phyloP scores from a whole-genome alignment of 2,797 vertebrate genomes.

The Cyprinodon diabolis region DNA sequence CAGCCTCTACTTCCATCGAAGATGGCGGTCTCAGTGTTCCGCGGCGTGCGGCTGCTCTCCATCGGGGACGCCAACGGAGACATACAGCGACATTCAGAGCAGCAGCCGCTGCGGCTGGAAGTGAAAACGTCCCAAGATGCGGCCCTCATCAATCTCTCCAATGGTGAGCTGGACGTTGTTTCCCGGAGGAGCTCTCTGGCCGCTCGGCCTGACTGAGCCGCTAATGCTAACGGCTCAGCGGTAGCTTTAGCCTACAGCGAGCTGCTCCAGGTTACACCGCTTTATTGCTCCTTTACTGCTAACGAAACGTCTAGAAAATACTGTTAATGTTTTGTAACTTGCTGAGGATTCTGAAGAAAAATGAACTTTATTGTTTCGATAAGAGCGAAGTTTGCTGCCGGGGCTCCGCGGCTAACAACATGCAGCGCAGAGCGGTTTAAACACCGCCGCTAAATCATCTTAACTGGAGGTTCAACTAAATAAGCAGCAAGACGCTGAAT shows the following conservation, averaged over 20 bases:
- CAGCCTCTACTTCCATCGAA: conserved; percentile 83
- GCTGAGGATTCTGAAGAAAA: too few relatives aligned
- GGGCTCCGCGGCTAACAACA: background rate
- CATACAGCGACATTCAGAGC: conserved; percentile 95
- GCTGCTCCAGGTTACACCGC: conserved; percentile 61
- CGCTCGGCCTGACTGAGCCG: conserved; percentile 55
- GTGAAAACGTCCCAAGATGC: conserved; percentile 89
- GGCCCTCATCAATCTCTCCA: conserved; percentile 90
- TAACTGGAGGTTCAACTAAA: conserved; percentile 32
- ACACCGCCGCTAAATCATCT: conserved; percentile 33
- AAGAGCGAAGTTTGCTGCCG: background rate
- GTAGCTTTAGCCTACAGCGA: conserved; percentile 59
- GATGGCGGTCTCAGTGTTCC: conserved; percentile 95
- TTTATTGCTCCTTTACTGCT: conserved; percentile 47
- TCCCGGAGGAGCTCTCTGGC: conserved; percentile 11
- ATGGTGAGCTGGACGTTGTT: conserved; percentile 83
- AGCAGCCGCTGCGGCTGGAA: conserved; percentile 91
- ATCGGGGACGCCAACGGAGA: conserved; percentile 97
- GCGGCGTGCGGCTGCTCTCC: conserved; percentile 95
- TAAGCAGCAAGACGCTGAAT: conserved; percentile 34
- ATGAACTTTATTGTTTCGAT: fast-evolving
- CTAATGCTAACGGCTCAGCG: conserved; percentile 56
- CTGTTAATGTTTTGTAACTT: background rate
- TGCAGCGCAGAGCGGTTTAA: background rate
- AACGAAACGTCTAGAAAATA: conserved; percentile 47